Percentiles rank a stretch among this genome's conserved stretches.
Conservation (phyloP, 1,140 invertebrate genomes). For the Drosophila tani region DNA sequence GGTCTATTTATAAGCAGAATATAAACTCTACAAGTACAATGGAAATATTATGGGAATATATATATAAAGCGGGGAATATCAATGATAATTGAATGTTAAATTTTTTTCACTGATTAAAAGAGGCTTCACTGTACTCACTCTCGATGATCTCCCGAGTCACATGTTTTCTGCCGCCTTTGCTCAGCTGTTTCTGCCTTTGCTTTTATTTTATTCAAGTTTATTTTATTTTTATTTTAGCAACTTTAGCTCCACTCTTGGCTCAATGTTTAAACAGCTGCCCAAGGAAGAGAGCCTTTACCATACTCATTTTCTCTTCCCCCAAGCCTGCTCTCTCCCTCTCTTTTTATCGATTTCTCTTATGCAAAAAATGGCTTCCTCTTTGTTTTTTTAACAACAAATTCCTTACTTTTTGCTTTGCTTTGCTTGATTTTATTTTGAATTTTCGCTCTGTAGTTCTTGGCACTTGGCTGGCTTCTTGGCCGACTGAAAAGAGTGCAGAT, state of each 20-base stretch:
- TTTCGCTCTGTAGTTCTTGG: conserved; percentile 10
- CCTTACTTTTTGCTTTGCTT: not conserved
- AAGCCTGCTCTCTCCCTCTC: not conserved
- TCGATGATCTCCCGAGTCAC: conserved; percentile 5
- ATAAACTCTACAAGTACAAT: not conserved
- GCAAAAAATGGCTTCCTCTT: conserved; percentile 8
- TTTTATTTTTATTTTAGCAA: conserved; percentile 7
- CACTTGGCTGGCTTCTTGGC: conserved; percentile 24
- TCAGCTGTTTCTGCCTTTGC: conserved; percentile 26
- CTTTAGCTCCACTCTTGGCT: conserved; percentile 3
- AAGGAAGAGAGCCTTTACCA: not conserved
- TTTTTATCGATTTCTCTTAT: conserved; percentile 31
- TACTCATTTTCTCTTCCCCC: not conserved
- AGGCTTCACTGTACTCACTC: conserved; percentile 5
- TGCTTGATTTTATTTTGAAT: conserved; percentile 6
- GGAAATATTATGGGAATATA: not conserved
- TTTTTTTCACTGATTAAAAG: not conserved
- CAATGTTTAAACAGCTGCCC: conserved; percentile 30
- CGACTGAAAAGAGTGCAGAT: not conserved
- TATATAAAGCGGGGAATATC: not conserved
- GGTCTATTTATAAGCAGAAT: conserved; percentile 1
- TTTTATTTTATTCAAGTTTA: conserved; percentile 23
- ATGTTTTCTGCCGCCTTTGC: conserved; percentile 22
- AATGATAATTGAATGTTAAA: conserved; percentile 25
- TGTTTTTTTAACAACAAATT: conserved; percentile 8